phyloP scores from a whole-genome alignment of 2,888 invertebrate species.

The Phorcus lineatus region DNA sequence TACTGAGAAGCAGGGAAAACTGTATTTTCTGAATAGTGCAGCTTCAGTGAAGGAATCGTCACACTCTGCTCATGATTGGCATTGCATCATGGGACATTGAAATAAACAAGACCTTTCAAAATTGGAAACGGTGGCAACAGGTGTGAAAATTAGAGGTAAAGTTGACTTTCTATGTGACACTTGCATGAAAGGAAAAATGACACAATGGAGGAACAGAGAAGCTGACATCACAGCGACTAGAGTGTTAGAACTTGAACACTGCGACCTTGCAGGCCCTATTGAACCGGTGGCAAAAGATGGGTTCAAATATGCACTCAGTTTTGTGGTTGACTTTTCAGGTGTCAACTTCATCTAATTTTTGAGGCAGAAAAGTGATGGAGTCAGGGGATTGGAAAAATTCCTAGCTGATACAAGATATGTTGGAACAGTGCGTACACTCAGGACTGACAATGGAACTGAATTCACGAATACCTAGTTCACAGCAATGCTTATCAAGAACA shows the following conservation, averaged over 20 bases:
- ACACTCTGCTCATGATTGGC: constrained; percentile 15
- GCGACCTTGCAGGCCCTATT: constrained; percentile 34
- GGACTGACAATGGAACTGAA: too few relatives aligned
- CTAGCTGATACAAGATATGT: too few relatives aligned
- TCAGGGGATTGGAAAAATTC: constrained; percentile 28
- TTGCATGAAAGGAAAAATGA: constrained; percentile 25
- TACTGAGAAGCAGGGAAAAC: constrained; percentile 28
- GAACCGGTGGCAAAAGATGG: constrained; percentile 32
- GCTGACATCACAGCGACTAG: too few relatives aligned
- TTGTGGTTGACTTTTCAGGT: constrained; percentile 39
- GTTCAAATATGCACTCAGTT: constrained; percentile 35
- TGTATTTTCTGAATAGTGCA: constrained; percentile 10
- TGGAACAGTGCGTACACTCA: too few relatives aligned
- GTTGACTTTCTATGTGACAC: neutral
- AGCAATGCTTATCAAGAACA: too few relatives aligned
- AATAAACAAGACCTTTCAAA: constrained; percentile 31
- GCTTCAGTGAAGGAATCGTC: neutral
- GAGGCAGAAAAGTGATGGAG: constrained; percentile 34
- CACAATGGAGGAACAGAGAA: too few relatives aligned
- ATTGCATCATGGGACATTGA: constrained; percentile 36
- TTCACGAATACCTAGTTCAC: too few relatives aligned
- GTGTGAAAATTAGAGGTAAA: neutral
- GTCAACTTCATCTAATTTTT: constrained; percentile 35
- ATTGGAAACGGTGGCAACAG: constrained; percentile 29
- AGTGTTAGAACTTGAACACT: too few relatives aligned